Base-by-base conservation (phyloP, 2,888 invertebrate species). In the Hydrotaea diabolus region DNA sequence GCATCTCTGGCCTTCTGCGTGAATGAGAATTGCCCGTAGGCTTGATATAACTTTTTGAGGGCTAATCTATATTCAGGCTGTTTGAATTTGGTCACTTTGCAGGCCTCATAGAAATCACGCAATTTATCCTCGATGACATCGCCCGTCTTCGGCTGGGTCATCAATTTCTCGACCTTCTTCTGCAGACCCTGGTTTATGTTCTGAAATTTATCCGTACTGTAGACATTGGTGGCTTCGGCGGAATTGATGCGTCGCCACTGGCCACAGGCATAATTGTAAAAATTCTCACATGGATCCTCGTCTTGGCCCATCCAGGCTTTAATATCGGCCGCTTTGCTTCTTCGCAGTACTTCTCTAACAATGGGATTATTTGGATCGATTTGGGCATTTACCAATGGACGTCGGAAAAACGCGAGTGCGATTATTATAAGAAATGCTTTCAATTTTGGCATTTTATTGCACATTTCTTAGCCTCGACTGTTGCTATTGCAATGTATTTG, bases 251-350 rank as follows among this genome's bases (percentile, higher is more conserved):
- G 87, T 62, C 88, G 86, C 97, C 97, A 98, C 88, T 96, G 96
- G 1, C 97, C 97, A 90, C 96, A 97, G 0, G 97, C 96, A 88
- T 95, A 97, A 87, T 95, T 95, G 90, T 96, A 97, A 90, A 97
- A 97, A 90, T 97, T 96, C 8, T 95, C 93, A 89, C 97, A 97
- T 0, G 97, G 97, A 88, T 96, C 94, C 0, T 94, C 94, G 23
- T 92, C 92, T 1, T 91, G 92, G 87, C 97, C 95, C 95, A 97
- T 96, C 88, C 95, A 95, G 74, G 94, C 94, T 87, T 93, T 93
- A 95, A 97, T 97, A 85, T 95, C 94, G 77, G 93, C 93, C 4
- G 95, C 94, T 93, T 95, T 95, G 0, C 94, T 93, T n/a, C 89
- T 91, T 80, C 94, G 93, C 66, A 95, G 94, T 0, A 93, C 94